Evolutionary conservation across 2,888 invertebrate species (phyloP).

Genomic region (Troides oblongomaculatus): DNA sequence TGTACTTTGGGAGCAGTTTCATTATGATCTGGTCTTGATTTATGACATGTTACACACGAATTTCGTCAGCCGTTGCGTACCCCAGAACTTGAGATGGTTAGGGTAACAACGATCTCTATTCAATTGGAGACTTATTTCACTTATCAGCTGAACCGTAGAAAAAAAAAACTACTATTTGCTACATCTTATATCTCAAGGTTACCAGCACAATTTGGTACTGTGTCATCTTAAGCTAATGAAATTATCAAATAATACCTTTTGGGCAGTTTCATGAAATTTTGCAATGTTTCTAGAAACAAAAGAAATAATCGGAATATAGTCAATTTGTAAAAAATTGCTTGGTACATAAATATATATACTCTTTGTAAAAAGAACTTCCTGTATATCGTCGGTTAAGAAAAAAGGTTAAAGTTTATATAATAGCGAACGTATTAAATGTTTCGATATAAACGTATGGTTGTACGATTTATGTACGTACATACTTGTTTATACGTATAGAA

Average conservation of each 20-base stretch:
- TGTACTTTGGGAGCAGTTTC: conserved; percentile 27
- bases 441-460: conserved; percentile 34
- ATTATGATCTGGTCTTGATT: conserved; percentile 29
- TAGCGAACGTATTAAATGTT: conserved; percentile 5
- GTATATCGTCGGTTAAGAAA: not conserved
- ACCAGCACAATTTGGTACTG: no score
- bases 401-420: not conserved
- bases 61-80: conserved; percentile 31
- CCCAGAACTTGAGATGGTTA: conserved; percentile 19
- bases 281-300: no score
- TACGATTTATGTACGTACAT: conserved; percentile 46
- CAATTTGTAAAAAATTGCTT: no score
- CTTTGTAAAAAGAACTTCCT: no score
- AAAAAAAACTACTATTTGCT: no score
- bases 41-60: conserved; percentile 29
- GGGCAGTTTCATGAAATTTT: no score
- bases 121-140: not conserved
- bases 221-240: no score
- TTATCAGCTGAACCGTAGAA: not conserved
- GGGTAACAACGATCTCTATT: conserved; percentile 4
- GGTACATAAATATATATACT: no score
- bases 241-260: no score
- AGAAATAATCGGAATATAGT: no score
- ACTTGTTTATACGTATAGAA: conserved; percentile 68
- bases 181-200: no score